Percentiles rank a stretch among this genome's conserved stretches.
These are phyloP conservation scores for Gadopsis marmoratus DNA, from an alignment of 2,797 vertebrate genomes.

Conservation along the genomic window DNA sequence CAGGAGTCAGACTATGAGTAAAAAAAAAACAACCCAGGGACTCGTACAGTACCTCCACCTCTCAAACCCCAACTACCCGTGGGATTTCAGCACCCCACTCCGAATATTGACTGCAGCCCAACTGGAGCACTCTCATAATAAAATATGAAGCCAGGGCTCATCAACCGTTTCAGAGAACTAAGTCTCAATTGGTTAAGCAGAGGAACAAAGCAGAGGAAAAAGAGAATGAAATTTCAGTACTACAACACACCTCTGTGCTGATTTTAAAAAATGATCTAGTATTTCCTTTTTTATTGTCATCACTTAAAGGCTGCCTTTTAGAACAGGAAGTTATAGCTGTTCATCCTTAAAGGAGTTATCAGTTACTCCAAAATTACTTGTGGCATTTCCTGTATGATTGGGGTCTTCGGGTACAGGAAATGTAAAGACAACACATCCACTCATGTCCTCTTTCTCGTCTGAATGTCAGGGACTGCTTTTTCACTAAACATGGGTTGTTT, in stretches of 20 bases:
- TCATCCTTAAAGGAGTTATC: slow-evolving; percentile 23
- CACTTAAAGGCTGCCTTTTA: background rate
- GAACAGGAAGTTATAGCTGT: slow-evolving; percentile 1
- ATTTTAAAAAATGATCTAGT: background rate
- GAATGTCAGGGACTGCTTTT: background rate
- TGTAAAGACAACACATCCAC: slow-evolving; percentile 25
- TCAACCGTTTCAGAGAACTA: slow-evolving; percentile 35
- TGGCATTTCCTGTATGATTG: slow-evolving; percentile 44
- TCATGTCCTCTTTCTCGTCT: slow-evolving; percentile 14
- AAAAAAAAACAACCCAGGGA: slow-evolving; percentile 41
- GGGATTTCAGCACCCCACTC: slow-evolving; percentile 30
- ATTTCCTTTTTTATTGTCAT: background rate
- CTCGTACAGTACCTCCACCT: slow-evolving; percentile 17
- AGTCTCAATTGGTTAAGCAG: background rate
- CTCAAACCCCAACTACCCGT: slow-evolving; percentile 19
- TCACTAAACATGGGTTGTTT: background rate
- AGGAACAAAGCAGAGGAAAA: background rate
- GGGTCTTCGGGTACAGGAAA: slow-evolving; percentile 23
- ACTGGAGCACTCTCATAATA: slow-evolving; percentile 25
- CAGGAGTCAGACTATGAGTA: slow-evolving; percentile 42
- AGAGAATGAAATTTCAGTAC: background rate
- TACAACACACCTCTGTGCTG: background rate
- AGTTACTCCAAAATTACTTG: background rate
- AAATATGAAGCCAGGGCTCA: slow-evolving; percentile 49
- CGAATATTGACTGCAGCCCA: background rate